phyloP scores from a whole-genome alignment of 2,113 vertebrate species.

The Rafetus swinhoei region DNA sequence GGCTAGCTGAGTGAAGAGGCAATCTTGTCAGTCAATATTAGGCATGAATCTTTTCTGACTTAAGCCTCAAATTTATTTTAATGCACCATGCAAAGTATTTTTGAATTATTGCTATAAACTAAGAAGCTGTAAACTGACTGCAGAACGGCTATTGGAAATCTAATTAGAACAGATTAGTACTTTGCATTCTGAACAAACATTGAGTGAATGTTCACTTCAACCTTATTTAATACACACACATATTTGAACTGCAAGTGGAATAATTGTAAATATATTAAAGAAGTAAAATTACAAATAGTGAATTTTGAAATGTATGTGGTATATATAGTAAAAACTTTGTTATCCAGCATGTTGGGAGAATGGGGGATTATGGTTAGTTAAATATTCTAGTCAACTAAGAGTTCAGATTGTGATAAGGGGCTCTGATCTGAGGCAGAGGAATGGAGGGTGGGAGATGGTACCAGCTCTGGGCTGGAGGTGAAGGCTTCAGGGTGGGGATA shows the following conservation, averaged over 20 bases:
- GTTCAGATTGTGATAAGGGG: too few relatives aligned
- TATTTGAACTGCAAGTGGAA: background rate
- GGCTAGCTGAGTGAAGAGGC: background rate
- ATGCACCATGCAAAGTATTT: background rate
- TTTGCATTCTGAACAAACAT: background rate
- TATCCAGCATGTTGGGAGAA: too few relatives aligned
- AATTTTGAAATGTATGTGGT: background rate
- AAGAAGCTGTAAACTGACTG: background rate
- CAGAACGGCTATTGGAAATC: background rate
- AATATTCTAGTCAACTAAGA: too few relatives aligned
- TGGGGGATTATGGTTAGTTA: too few relatives aligned
- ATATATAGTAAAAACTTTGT: too few relatives aligned
- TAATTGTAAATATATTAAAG: background rate
- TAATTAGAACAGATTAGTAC: background rate
- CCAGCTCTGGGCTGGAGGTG: too few relatives aligned
- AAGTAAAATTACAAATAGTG: background rate
- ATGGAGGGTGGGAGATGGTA: too few relatives aligned
- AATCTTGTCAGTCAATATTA: background rate
- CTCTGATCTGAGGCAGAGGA: too few relatives aligned
- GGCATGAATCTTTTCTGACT: background rate
- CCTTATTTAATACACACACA: background rate
- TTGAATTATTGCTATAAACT: background rate
- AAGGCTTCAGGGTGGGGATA: too few relatives aligned
- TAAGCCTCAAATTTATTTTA: background rate
- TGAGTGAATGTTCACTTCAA: background rate